Conservation (phyloP, 2,888 invertebrate genomes). For the Xanthorhoe designata region DNA sequence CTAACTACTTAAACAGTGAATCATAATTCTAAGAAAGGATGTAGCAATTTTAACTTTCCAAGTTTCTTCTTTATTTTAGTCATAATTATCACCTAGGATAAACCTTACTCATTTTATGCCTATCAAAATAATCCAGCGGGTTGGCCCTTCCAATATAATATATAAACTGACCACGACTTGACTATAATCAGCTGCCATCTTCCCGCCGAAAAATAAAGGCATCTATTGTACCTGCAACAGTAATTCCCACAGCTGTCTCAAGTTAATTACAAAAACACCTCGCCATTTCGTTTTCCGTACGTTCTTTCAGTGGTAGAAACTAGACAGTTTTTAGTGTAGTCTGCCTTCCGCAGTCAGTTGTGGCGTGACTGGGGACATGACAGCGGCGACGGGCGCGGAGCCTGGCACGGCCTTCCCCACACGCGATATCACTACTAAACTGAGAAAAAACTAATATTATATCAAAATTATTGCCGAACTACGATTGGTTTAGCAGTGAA, state of each 20-base stretch:
- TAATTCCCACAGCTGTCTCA: constrained; percentile 3
- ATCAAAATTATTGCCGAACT: constrained; percentile 50
- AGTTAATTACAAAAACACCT: constrained; percentile 24
- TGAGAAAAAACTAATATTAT: constrained; percentile 60
- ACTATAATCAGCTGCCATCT: not conserved
- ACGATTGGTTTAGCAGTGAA: constrained; percentile 30
- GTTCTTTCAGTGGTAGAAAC: constrained; percentile 26
- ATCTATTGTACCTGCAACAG: not conserved
- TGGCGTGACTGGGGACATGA: constrained; percentile 79
- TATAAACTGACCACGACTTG: too few species aligned
- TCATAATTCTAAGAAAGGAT: too few species aligned
- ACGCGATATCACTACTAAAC: constrained; percentile 72
- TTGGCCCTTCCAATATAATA: too few species aligned
- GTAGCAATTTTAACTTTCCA: too few species aligned
- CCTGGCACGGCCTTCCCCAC: constrained; percentile 72
- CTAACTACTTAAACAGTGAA: too few species aligned
- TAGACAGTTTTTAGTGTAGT: constrained; percentile 27
- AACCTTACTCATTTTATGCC: too few species aligned
- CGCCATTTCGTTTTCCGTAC: constrained; percentile 12
- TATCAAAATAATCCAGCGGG: not conserved
- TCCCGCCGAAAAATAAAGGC: not conserved
- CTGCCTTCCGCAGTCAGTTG: constrained; percentile 26
- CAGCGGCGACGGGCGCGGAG: constrained; percentile 65
- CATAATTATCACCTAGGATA: too few species aligned
- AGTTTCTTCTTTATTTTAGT: too few species aligned